Evolutionary conservation across 2,888 invertebrate species (phyloP), one percentile per base, ranked within the genome.

Genomic region (Pristionchus maxplancki): DNA sequence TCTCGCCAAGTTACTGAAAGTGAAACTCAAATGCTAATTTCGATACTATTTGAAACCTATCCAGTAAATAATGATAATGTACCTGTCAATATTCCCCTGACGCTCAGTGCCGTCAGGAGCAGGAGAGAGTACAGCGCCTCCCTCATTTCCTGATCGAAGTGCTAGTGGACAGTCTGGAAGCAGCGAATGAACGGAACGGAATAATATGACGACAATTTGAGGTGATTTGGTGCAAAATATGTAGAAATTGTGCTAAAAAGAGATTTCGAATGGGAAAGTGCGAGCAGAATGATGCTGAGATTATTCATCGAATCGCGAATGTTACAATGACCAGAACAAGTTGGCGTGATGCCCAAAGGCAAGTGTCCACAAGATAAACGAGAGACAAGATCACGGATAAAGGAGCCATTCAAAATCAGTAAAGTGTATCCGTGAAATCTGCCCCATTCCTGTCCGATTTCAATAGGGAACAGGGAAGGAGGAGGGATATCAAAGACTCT

Each of bases 351-450:
- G 31, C 71, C 78, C 44, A 17, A 31, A 40, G 78, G 44, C 78
- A 44, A 17, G 6, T 48, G 44, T 78, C 78, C 78, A 78, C 78
- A 78, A n/a, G n/a, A n/a, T n/a, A n/a, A 40, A 9, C 11, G 71
- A 34, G 78, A n/a, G 78, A 48, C 78, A 78, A 44, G 78, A 78
- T 44, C 37, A n/a, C 44, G n/a, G 78, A 78, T 44, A 78, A 78
- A 78, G 44, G 44, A 28, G 11, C 44, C 78, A 78, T 78, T 44
- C 44, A 78, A 78, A 78, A 78, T 78, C 78, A 78, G 78, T 78
- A 78, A 78, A 78, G 78, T 78, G 78, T 78, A 78, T 78, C 78
- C 44, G 78, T 78, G 78, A 78, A 78, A 78, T 78, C 71, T 34
- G 44, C 44, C 48, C 34, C 44, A 78, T 40, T 78, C 78, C 44